Conservation (phyloP, 2,113 vertebrate genomes). For the Leptodactylus fuscus region DNA sequence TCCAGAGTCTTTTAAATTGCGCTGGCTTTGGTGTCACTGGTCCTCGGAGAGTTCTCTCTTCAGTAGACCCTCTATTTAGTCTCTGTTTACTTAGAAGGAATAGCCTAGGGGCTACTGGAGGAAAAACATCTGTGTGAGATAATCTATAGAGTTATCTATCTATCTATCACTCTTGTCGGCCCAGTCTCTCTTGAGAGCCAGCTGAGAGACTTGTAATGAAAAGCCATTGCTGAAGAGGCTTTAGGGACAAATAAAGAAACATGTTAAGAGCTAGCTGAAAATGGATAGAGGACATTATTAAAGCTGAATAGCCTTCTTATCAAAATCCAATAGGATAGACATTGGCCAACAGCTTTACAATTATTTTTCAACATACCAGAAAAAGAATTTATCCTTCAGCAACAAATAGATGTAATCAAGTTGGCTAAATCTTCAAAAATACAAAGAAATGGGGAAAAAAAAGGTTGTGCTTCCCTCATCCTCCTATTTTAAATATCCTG, state of each 20-base stretch:
- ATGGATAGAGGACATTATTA: constrained; percentile 84
- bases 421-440: constrained; percentile 69
- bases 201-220: constrained; percentile 81
- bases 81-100: constrained; percentile 87
- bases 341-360: constrained; percentile 79
- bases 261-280: constrained; percentile 81
- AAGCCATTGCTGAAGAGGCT: constrained; percentile 83
- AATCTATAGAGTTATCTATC: constrained; percentile 86
- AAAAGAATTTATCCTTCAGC: constrained; percentile 78
- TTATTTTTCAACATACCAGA: constrained; percentile 79
- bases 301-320: constrained; percentile 87
- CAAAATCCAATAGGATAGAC: constrained; percentile 86
- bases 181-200: constrained; percentile 79
- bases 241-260: constrained; percentile 85
- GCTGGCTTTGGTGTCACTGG: constrained; percentile 64
- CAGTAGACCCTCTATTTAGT: constrained; percentile 72
- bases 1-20: constrained; percentile 61
- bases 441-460: constrained; percentile 46
- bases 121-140: constrained; percentile 86
- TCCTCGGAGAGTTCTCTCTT: constrained; percentile 70
- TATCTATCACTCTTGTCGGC: constrained; percentile 80
- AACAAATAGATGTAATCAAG: constrained; percentile 71
- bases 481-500: background rate
- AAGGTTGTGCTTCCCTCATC: constrained; percentile 52
- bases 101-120: constrained; percentile 76